phyloP scores from a whole-genome alignment of 2,113 vertebrate genomes.

The Tychaedon coryphoeus region DNA sequence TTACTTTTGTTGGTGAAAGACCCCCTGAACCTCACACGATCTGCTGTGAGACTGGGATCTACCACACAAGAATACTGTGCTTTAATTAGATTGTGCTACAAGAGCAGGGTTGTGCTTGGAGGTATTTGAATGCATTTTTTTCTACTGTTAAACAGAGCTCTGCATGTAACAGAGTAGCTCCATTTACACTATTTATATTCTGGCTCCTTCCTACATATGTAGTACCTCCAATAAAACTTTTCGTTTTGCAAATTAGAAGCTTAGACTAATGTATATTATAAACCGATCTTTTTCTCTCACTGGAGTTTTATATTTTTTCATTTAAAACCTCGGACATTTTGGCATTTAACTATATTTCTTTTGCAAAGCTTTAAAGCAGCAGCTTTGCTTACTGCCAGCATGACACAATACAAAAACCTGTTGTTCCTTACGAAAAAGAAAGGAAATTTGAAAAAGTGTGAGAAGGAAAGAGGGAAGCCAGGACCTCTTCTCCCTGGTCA shows the following conservation, averaged over 20 bases:
- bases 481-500: constrained; percentile 53
- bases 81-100: neutral
- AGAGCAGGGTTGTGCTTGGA: neutral
- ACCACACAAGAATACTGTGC: neutral
- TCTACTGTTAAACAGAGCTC: neutral
- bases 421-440: constrained; percentile 5
- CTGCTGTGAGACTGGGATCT: neutral
- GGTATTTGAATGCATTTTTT: neutral
- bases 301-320: neutral
- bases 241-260: neutral
- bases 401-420: constrained; percentile 25
- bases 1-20: neutral
- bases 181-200: neutral
- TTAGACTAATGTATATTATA: neutral
- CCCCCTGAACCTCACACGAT: neutral
- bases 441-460: neutral
- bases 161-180: neutral
- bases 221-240: neutral
- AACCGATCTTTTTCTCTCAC: neutral
- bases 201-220: neutral
- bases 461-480: constrained; percentile 36
- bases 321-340: accelerated
- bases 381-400: constrained; percentile 52
- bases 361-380: constrained; percentile 49
- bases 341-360: neutral